phyloP scores from a whole-genome alignment of 2,888 invertebrate species.

The Flexamia atlantica region DNA sequence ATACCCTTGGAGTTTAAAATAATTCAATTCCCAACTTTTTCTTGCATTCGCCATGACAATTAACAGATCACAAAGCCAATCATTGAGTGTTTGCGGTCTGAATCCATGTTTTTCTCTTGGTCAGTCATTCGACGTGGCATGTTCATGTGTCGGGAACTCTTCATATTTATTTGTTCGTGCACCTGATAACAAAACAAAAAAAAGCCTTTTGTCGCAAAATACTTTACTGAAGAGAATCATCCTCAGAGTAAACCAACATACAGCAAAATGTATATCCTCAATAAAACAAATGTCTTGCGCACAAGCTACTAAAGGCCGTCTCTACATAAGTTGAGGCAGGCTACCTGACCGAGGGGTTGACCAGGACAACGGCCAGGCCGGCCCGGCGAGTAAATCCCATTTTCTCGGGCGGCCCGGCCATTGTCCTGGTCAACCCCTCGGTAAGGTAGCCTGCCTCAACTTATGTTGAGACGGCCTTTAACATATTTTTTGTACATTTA shows the following conservation, averaged over 20 bases:
- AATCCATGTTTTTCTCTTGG: conserved; percentile 68
- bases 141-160: conserved; percentile 63
- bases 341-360: too few relatives aligned
- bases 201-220: conserved; percentile 42
- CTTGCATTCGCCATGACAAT: conserved; percentile 68
- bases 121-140: conserved; percentile 71
- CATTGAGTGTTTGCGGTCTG: conserved; percentile 65
- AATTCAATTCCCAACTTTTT: conserved; percentile 67
- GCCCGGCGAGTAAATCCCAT: too few relatives aligned
- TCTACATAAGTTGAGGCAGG: too few relatives aligned
- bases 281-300: too few relatives aligned
- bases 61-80: conserved; percentile 69
- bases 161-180: conserved; percentile 51
- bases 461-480: too few relatives aligned
- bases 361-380: too few relatives aligned
- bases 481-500: too few relatives aligned
- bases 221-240: conserved; percentile 69
- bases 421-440: too few relatives aligned
- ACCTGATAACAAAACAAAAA: conserved; percentile 56
- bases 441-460: too few relatives aligned
- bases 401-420: too few relatives aligned
- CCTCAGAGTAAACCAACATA: not conserved
- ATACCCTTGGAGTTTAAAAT: conserved; percentile 67
- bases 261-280: not conserved
- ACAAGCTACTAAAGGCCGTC: too few relatives aligned